Conservation (phyloP, 2,888 invertebrate species). For the Exocentrus adspersus region DNA sequence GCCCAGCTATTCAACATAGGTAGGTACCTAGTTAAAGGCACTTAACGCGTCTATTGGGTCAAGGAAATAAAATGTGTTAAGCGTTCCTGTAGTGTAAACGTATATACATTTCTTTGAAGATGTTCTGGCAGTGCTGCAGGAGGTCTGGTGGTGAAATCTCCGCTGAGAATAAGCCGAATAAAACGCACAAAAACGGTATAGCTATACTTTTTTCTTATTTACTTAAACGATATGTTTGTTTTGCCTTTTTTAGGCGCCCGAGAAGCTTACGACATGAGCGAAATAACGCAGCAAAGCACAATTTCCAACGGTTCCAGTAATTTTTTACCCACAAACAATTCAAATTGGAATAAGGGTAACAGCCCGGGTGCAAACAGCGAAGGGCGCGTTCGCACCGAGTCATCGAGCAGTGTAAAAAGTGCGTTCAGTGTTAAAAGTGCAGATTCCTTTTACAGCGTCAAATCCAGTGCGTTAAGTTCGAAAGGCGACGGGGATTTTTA, state of each 20-base stretch:
- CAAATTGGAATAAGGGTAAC: background rate
- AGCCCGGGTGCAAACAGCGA: background rate
- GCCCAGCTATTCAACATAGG: background rate
- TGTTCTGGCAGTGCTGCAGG: conserved; percentile 13
- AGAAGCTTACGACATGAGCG: background rate
- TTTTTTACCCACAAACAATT: background rate
- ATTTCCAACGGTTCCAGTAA: background rate
- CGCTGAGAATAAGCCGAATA: background rate
- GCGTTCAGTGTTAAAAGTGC: conserved; percentile 12
- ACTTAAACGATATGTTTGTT: too few relatives aligned
- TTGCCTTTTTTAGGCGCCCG: background rate
- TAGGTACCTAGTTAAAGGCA: background rate
- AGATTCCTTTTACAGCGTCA: conserved; percentile 24
- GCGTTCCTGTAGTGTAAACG: background rate
- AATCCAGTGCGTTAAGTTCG: background rate
- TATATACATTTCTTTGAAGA: background rate
- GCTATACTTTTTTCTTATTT: too few relatives aligned
- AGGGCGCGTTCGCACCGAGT: background rate
- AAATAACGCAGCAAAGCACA: background rate
- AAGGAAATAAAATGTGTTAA: background rate
- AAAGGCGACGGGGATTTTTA: conserved; percentile 15
- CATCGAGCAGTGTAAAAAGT: too few relatives aligned
- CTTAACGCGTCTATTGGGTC: background rate
- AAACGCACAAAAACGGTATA: conserved; percentile 3
- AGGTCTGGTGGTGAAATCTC: background rate